Conservation (phyloP, 2,888 invertebrate genomes). For the Lampropteryx suffumata region DNA sequence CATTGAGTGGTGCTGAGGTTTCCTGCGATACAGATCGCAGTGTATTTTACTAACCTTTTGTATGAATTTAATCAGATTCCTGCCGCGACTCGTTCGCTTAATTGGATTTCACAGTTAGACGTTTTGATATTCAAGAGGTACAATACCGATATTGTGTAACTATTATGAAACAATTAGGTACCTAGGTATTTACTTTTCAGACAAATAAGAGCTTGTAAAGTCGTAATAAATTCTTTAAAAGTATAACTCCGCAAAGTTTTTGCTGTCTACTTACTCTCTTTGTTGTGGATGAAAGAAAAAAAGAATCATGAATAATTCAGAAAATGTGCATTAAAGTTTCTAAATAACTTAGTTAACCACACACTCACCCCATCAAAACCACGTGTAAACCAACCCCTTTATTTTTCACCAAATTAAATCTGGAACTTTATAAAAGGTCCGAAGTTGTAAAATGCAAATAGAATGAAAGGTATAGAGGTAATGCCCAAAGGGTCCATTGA, state of each 20-base stretch:
- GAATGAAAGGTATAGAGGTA: slow-evolving; percentile 46
- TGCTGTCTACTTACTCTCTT: too few relatives aligned
- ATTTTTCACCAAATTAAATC: slow-evolving; percentile 55
- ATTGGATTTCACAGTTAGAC: slow-evolving; percentile 62
- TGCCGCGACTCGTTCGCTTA: slow-evolving; percentile 54
- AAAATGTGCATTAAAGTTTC: slow-evolving; percentile 12
- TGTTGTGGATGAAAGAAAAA: too few relatives aligned
- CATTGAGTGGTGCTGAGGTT: slow-evolving; percentile 74
- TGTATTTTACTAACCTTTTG: slow-evolving; percentile 70
- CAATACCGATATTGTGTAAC: slow-evolving; percentile 3
- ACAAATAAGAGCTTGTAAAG: neutral
- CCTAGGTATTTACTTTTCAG: neutral
- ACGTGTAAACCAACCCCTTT: slow-evolving; percentile 46
- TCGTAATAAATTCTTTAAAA: too few relatives aligned
- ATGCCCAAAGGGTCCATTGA: slow-evolving; percentile 73
- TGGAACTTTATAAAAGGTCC: slow-evolving; percentile 50
- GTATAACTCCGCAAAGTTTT: too few relatives aligned
- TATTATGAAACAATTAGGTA: slow-evolving; percentile 9
- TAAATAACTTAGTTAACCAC: slow-evolving; percentile 21
- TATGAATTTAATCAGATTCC: slow-evolving; percentile 73
- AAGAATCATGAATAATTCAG: too few relatives aligned
- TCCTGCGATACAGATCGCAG: slow-evolving; percentile 61
- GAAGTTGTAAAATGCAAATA: slow-evolving; percentile 66
- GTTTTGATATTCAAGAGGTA: slow-evolving; percentile 10
- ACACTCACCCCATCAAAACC: slow-evolving; percentile 31